Conservation (phyloP, 1,140 invertebrate genomes). For the Platyscapa corneri region DNA sequence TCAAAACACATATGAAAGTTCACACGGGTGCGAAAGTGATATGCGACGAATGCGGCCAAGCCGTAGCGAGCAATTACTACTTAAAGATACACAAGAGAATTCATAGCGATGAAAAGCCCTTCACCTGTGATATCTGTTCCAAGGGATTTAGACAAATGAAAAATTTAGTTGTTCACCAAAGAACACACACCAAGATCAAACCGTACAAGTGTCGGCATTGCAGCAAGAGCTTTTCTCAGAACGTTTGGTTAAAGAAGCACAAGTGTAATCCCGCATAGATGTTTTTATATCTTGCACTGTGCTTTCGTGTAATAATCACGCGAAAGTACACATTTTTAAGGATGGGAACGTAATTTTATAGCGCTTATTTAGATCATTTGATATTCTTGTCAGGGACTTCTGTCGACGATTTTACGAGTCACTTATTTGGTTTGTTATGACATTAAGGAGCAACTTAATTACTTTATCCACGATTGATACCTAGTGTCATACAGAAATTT, state of each 20-base stretch:
- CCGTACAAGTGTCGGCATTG: constrained; percentile 44
- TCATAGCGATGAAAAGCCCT: constrained; percentile 84
- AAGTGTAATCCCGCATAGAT: constrained; percentile 43
- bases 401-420: background rate
- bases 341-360: background rate
- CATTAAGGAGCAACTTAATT: background rate
- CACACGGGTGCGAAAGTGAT: constrained; percentile 76
- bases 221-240: constrained; percentile 46
- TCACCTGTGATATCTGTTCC: constrained; percentile 83
- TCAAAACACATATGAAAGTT: constrained; percentile 89
- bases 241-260: constrained; percentile 51
- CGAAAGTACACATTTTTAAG: background rate
- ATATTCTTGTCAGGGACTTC: background rate
- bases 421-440: background rate
- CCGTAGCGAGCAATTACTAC: constrained; percentile 77
- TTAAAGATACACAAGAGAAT: constrained; percentile 74
- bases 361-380: background rate
- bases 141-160: constrained; percentile 77
- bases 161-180: constrained; percentile 47
- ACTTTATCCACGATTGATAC: background rate
- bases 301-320: background rate
- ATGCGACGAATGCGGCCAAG: constrained; percentile 74
- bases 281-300: background rate
- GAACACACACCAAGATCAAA: constrained; percentile 48
- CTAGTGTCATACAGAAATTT: background rate